A percentile compares a stretch with the other conserved stretches of the same genome.
These are phyloP conservation scores for Procambarus clarkii DNA, from an alignment of 1,140 invertebrate species.

Conservation along the genomic window DNA sequence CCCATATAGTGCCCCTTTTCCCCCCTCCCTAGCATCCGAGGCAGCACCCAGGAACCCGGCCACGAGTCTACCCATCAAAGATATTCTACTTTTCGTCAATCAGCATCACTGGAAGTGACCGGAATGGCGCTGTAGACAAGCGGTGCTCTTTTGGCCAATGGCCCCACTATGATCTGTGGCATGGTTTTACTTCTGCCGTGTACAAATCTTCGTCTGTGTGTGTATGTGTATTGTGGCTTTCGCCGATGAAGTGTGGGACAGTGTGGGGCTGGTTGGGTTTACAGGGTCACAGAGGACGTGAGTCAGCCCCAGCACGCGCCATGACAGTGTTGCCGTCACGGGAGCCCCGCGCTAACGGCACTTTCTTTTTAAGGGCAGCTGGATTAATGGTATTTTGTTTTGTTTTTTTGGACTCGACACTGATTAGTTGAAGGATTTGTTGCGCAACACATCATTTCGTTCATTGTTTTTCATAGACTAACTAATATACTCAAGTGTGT, in stretches of 20 bases:
- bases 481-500: too few species aligned
- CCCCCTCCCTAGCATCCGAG: not conserved
- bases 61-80: too few species aligned
- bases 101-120: too few species aligned
- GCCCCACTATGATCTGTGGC: too few species aligned
- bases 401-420: not conserved
- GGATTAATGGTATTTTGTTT: not conserved
- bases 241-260: too few species aligned
- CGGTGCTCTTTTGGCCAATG: too few species aligned
- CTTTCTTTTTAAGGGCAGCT: not conserved
- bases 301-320: constrained; percentile 13
- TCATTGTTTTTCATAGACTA: not conserved
- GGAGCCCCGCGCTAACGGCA: not conserved
- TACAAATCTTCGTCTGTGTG: too few species aligned
- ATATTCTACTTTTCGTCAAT: too few species aligned
- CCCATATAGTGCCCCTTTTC: not conserved
- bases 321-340: constrained; percentile 32
- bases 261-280: not conserved
- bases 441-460: not conserved
- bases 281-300: constrained; percentile 22
- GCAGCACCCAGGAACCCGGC: too few species aligned
- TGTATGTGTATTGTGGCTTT: too few species aligned
- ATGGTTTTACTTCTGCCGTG: too few species aligned
- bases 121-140: too few species aligned
- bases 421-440: constrained; percentile 1